Evolutionary conservation across 2,113 vertebrate genomes (phyloP).

Genomic region (Brachypodius melanocephalos): DNA sequence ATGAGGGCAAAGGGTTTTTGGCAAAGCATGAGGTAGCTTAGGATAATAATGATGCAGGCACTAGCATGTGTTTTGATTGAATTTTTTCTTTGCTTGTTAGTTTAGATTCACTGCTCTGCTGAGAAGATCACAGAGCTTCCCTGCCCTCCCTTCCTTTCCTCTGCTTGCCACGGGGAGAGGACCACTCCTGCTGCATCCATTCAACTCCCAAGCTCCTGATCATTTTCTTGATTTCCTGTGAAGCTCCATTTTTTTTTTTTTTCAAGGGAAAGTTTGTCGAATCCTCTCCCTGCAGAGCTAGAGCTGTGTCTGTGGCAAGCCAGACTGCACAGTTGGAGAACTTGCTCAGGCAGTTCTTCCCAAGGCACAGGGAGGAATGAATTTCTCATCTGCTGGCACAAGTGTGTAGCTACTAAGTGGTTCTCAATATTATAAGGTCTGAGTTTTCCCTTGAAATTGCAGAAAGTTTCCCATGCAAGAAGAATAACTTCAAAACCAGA

Average conservation of each 20-base stretch:
- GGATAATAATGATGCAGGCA: constrained; percentile 41
- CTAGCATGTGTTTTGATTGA: constrained; percentile 26
- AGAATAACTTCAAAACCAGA: constrained; percentile 45
- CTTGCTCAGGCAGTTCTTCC: constrained; percentile 53
- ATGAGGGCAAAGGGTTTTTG: constrained; percentile 41
- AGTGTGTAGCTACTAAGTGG: neutral
- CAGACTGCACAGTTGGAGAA: neutral
- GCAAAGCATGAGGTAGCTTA: constrained; percentile 21
- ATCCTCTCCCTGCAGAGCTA: neutral
- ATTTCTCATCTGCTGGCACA: constrained; percentile 37
- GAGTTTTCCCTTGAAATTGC: constrained; percentile 17
- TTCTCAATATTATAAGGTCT: constrained; percentile 35
- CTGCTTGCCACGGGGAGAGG: neutral
- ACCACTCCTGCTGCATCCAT: constrained; percentile 23
- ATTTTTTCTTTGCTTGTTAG: constrained; percentile 43
- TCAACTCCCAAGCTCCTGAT: neutral
- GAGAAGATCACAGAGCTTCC: constrained; percentile 5
- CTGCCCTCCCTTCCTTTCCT: neutral
- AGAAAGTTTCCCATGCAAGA: constrained; percentile 34
- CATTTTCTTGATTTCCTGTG: neutral
- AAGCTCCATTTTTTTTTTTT: neutral
- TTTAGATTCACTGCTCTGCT: constrained; percentile 13
- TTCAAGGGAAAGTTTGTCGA: neutral
- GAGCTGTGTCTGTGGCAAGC: neutral
- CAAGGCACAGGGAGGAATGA: neutral